phyloP scores from a whole-genome alignment of 2,888 invertebrate species.

The Pristionchus mayeri region DNA sequence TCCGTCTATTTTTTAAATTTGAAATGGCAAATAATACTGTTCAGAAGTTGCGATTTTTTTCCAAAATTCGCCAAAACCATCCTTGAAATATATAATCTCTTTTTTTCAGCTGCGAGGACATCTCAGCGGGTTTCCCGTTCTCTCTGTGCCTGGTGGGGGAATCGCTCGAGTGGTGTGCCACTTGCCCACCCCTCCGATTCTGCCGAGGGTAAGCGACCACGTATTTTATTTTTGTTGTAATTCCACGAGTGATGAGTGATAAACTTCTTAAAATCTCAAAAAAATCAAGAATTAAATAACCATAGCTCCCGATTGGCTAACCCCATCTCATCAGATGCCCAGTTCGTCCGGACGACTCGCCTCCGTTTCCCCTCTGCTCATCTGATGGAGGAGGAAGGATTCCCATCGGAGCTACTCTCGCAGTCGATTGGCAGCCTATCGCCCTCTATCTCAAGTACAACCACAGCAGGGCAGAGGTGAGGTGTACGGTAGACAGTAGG shows the following conservation, averaged over 20 bases:
- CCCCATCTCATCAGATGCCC: neutral
- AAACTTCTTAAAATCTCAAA: no score
- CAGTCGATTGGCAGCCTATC: slow-evolving; percentile 95
- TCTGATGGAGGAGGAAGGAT: neutral
- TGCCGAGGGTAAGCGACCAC: slow-evolving; percentile 90
- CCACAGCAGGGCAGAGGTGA: slow-evolving; percentile 84
- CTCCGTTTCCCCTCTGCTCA: neutral
- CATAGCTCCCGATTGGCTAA: neutral
- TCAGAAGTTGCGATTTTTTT: neutral
- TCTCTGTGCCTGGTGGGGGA: slow-evolving; percentile 86
- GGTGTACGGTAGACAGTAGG: neutral
- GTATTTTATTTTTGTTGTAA: no score
- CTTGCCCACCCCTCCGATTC: slow-evolving; percentile 79
- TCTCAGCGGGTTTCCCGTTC: slow-evolving; percentile 93
- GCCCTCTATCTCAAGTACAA: slow-evolving; percentile 92
- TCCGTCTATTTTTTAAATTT: neutral
- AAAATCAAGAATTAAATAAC: no score
- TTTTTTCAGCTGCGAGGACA: slow-evolving; percentile 87
- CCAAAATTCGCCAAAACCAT: no score
- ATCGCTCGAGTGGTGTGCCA: slow-evolving; percentile 80
- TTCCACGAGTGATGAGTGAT: no score
- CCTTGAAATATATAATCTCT: neutral
- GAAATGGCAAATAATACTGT: neutral
- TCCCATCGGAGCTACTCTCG: slow-evolving; percentile 78
- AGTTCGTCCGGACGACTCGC: neutral